Percentiles rank a stretch among this genome's conserved stretches.
These are phyloP conservation scores for Andricus grossulariae DNA, from an alignment of 1,140 invertebrate genomes.

Conservation along the genomic window DNA sequence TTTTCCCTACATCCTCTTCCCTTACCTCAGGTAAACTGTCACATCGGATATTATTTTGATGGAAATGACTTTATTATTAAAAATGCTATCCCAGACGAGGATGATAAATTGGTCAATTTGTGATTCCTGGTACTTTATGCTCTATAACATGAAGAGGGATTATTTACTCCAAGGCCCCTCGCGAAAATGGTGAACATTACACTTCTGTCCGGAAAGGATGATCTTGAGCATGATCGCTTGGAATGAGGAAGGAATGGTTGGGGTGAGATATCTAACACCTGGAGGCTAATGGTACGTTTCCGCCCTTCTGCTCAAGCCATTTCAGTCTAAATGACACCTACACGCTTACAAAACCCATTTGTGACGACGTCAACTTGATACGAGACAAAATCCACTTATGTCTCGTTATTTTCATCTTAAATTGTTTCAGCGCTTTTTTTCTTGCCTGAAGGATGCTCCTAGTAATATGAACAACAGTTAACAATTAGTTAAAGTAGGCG, in stretches of 20 bases:
- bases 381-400: constrained; percentile 16
- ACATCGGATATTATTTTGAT: no score
- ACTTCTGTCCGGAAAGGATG: constrained; percentile 47
- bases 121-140: not conserved
- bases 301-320: constrained; percentile 32
- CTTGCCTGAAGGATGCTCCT: not conserved
- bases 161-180: constrained; percentile 43
- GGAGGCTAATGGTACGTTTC: constrained; percentile 59
- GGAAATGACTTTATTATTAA: no score
- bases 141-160: constrained; percentile 48
- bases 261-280: constrained; percentile 65
- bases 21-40: no score
- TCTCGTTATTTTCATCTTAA: constrained; percentile 13
- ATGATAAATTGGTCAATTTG: not conserved
- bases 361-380: constrained; percentile 42
- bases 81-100: not conserved
- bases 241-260: constrained; percentile 47
- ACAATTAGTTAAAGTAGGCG: not conserved
- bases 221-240: constrained; percentile 55
- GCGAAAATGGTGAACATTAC: constrained; percentile 40
- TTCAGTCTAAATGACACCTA: constrained; percentile 42
- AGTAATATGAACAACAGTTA: constrained; percentile 41
- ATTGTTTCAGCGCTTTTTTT: constrained; percentile 9
- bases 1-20: no score
- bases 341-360: constrained; percentile 52